Conservation (phyloP, 2,888 invertebrate species). For the Taenaris catops region DNA sequence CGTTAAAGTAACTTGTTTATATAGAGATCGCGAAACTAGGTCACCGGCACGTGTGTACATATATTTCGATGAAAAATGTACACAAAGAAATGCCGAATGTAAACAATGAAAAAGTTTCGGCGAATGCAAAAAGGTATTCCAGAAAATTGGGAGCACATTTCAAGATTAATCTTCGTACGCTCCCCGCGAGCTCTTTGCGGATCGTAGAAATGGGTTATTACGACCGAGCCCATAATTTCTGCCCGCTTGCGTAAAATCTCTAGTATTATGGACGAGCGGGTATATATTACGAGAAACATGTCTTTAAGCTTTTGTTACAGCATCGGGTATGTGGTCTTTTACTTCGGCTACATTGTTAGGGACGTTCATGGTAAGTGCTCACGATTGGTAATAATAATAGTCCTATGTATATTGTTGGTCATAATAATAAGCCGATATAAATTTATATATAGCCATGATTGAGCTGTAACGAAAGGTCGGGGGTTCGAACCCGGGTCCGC, state of each 20-base stretch:
- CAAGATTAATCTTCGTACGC: slow-evolving; percentile 15
- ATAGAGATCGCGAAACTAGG: slow-evolving; percentile 9
- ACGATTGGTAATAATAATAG: slow-evolving; percentile 7
- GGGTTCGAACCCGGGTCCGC: too few species aligned
- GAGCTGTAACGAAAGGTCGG: too few species aligned
- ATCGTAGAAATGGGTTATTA: slow-evolving; percentile 22
- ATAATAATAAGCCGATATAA: too few species aligned
- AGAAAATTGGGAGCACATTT: slow-evolving; percentile 14
- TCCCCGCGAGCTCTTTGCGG: slow-evolving; percentile 13
- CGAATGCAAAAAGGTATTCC: slow-evolving; percentile 2
- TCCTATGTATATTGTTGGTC: too few species aligned
- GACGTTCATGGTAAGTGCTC: slow-evolving; percentile 15
- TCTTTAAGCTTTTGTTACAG: slow-evolving; percentile 15
- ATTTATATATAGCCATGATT: too few species aligned
- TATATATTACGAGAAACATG: slow-evolving; percentile 13
- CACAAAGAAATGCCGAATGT: slow-evolving; percentile 7
- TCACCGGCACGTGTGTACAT: slow-evolving; percentile 1
- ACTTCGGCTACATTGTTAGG: slow-evolving; percentile 9
- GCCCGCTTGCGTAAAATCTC: slow-evolving; percentile 22
- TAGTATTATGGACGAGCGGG: slow-evolving; percentile 21
- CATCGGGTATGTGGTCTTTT: slow-evolving; percentile 13
- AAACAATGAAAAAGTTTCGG: slow-evolving; percentile 3
- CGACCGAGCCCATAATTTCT: slow-evolving; percentile 18
- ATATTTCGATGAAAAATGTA: slow-evolving; percentile 7
- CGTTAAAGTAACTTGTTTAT: slow-evolving; percentile 9